Conservation (phyloP, 2,113 vertebrate species). For the Mormoops blainvillei region DNA sequence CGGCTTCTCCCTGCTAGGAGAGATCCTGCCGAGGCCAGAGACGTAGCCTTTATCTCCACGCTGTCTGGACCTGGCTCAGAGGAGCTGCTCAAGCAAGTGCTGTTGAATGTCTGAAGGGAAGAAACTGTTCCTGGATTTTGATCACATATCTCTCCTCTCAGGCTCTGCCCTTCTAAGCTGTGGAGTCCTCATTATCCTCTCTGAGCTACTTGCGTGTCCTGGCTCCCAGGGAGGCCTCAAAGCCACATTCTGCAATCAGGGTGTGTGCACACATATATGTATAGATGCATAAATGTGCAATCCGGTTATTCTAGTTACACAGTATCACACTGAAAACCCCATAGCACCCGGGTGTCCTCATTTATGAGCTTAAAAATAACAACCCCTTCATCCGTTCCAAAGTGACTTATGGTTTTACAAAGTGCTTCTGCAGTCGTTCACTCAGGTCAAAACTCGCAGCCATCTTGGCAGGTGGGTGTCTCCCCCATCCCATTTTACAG, state of each 20-base stretch:
- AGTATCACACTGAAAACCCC: slow-evolving; percentile 49
- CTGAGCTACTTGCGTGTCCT: neutral
- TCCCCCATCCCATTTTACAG: neutral
- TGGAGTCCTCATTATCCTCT: neutral
- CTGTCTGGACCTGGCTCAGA: neutral
- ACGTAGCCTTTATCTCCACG: neutral
- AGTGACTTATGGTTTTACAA: neutral
- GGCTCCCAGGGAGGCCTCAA: neutral
- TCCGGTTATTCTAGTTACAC: slow-evolving; percentile 67
- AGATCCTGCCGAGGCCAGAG: neutral
- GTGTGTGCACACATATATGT: neutral
- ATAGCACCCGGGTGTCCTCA: slow-evolving; percentile 22
- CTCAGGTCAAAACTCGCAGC: neutral
- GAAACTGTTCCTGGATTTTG: neutral
- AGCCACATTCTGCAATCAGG: neutral
- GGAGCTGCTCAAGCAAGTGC: neutral
- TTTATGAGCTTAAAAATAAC: slow-evolving; percentile 55
- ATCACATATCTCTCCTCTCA: neutral
- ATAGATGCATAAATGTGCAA: neutral
- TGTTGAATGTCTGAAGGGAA: neutral
- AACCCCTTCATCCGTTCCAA: neutral
- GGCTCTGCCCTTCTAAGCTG: neutral
- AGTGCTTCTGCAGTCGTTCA: neutral
- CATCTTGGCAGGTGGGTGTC: neutral
- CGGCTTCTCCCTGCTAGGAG: neutral